Evolutionary conservation across 1,140 invertebrate species (phyloP).

Genomic region (Drosophila subobscura): DNA sequence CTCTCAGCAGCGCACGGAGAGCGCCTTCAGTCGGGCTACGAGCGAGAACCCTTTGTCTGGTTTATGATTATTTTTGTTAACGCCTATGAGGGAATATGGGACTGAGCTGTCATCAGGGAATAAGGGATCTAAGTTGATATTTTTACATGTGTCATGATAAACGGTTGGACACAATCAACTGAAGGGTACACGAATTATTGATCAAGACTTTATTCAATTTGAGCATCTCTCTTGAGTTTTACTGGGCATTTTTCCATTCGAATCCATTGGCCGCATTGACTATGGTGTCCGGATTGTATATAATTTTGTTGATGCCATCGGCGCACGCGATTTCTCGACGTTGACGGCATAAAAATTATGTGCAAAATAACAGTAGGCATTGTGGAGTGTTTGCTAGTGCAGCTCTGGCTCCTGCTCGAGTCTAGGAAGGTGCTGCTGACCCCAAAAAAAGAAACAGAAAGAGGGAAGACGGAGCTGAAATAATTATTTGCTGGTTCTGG

Average conservation of each 20-base stretch:
- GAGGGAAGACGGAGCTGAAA: constrained; percentile 32
- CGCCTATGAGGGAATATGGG: constrained; percentile 3
- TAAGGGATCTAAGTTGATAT: too few species aligned
- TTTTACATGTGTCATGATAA: too few species aligned
- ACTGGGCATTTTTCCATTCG: constrained; percentile 24
- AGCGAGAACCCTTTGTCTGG: constrained; percentile 27
- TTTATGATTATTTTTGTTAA: constrained; percentile 47
- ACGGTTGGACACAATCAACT: too few species aligned
- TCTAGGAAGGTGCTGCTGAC: constrained; percentile 57
- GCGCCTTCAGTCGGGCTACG: constrained; percentile 42
- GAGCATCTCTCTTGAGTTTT: not conserved
- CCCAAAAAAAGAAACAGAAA: constrained; percentile 43
- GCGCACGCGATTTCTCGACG: constrained; percentile 68
- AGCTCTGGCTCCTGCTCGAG: constrained; percentile 42
- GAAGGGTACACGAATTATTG: not conserved
- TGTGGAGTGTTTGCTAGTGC: constrained; percentile 62
- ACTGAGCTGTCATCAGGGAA: not conserved
- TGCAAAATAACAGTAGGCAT: constrained; percentile 75
- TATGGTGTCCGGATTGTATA: constrained; percentile 49
- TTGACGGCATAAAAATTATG: constrained; percentile 76
- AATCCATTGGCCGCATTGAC: not conserved
- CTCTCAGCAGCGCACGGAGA: constrained; percentile 54
- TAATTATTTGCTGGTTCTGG: constrained; percentile 65
- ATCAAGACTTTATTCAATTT: not conserved
- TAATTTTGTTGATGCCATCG: constrained; percentile 72